Evolutionary conservation across 2,797 vertebrate species (phyloP), one percentile per base, ranked within the genome.

Genomic region (Menidia menidia): DNA sequence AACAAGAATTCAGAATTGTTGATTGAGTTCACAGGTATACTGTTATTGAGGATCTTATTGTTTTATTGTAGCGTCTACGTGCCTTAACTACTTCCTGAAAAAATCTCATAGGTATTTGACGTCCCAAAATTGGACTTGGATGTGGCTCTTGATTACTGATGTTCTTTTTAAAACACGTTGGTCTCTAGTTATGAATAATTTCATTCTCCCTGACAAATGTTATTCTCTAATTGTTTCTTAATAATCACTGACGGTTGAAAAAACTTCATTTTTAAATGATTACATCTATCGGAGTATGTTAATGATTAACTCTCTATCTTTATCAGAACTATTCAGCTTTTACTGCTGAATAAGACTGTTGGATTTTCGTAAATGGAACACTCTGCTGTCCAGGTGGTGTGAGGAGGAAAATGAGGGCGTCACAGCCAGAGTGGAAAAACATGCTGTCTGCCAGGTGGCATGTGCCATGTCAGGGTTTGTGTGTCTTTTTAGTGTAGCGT

Each of bases 391-490:
- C 8, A 51, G 64, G 60, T 81, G 83, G 71, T 72, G 18, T 19
- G 6, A 59, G 72, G 60, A 69, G 33, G 19, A 69, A 85, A 85
- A 76, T 1, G 4, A 79, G 80, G 74, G 62, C 80, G 83, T 47
- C 50, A 6, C 12, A 7, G 65, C 53, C 71, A 51, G 64, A 51
- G 62, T 6, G 47, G 67, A 68, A 75, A 77, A 82, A 65, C 76
- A 76, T 14, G 68, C 59, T 12, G 61, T 64, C 71, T 80, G 82
- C 82, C 86, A 83, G 71, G 77, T 78, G 79, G 78, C 70, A 18
- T 72, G 78, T 64, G 73, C 54, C 68, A 65, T 62, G 73, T 64
- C 35, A 35, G 59, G 60, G 82, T 67, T 66, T 62, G 71, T 68
- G 69, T 69, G 81, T 51, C 57, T 81, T 68, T 75, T 63, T 35